These are phyloP conservation scores for Scalopus aquaticus DNA, from an alignment of 2,113 vertebrate genomes.

Conservation along the genomic window DNA sequence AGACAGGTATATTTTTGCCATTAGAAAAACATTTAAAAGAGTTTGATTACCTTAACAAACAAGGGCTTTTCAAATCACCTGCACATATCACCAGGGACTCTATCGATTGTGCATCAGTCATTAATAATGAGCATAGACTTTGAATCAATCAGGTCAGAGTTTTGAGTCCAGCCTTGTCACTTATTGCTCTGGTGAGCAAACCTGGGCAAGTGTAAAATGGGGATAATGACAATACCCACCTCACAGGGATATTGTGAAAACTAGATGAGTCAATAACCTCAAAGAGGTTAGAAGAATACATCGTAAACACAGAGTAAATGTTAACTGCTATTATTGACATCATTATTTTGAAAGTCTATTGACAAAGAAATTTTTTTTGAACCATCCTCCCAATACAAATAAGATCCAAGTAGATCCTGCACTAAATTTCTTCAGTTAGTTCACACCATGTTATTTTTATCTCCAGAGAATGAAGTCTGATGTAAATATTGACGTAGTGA, in stretches of 20 bases:
- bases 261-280: not conserved
- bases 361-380: not conserved
- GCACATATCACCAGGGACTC: not conserved
- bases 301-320: no score
- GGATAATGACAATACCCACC: not conserved
- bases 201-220: not conserved
- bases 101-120: not conserved
- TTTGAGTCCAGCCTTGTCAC: not conserved
- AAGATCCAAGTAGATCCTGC: not conserved
- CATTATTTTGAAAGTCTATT: not conserved
- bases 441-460: not conserved
- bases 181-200: not conserved
- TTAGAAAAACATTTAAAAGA: not conserved
- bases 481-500: not conserved
- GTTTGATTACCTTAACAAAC: slow-evolving; percentile 7
- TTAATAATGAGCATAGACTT: not conserved
- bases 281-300: not conserved
- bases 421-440: not conserved
- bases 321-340: not conserved
- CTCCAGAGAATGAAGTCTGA: not conserved
- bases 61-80: not conserved
- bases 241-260: not conserved
- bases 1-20: not conserved
- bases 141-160: not conserved
- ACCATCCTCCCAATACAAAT: not conserved